A percentile compares a stretch with the other conserved stretches of the same genome.
Conservation (phyloP, 2,888 invertebrate genomes). For the Oegoconia quadripuncta region DNA sequence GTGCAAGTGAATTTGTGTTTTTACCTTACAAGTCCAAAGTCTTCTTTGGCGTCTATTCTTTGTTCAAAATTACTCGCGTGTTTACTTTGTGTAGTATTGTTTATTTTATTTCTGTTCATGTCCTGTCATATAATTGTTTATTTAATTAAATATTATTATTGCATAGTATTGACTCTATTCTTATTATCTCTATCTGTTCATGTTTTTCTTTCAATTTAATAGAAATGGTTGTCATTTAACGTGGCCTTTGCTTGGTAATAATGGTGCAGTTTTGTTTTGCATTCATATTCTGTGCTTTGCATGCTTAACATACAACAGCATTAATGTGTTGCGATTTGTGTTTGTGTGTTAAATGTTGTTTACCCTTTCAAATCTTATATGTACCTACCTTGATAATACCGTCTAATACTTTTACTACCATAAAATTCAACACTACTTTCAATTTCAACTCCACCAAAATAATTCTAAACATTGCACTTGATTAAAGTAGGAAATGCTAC, state of each 20-base stretch:
- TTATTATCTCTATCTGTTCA: slow-evolving; percentile 14
- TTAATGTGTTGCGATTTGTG: slow-evolving; percentile 72
- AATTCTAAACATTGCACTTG: too few relatives aligned
- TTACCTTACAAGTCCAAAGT: too few relatives aligned
- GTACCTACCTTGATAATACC: too few relatives aligned
- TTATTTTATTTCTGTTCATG: too few relatives aligned
- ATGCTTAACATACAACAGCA: slow-evolving; percentile 48
- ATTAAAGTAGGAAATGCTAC: too few relatives aligned
- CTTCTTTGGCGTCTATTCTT: too few relatives aligned
- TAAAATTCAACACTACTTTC: too few relatives aligned
- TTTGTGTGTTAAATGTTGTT: slow-evolving; percentile 73
- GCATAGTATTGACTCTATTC: not conserved
- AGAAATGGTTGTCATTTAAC: not conserved
- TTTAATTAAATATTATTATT: not conserved
- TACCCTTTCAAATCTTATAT: too few relatives aligned
- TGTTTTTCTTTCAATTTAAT: slow-evolving; percentile 3
- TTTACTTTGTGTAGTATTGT: too few relatives aligned
- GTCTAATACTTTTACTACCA: too few relatives aligned
- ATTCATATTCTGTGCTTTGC: slow-evolving; percentile 36
- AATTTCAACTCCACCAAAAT: too few relatives aligned
- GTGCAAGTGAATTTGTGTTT: slow-evolving; percentile 34
- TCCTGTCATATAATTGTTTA: not conserved
- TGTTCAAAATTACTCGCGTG: too few relatives aligned
- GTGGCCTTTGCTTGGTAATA: slow-evolving; percentile 18
- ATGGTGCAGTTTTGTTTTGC: slow-evolving; percentile 16